phyloP scores from a whole-genome alignment of 2,113 vertebrate genomes.

The Promerops cafer region DNA sequence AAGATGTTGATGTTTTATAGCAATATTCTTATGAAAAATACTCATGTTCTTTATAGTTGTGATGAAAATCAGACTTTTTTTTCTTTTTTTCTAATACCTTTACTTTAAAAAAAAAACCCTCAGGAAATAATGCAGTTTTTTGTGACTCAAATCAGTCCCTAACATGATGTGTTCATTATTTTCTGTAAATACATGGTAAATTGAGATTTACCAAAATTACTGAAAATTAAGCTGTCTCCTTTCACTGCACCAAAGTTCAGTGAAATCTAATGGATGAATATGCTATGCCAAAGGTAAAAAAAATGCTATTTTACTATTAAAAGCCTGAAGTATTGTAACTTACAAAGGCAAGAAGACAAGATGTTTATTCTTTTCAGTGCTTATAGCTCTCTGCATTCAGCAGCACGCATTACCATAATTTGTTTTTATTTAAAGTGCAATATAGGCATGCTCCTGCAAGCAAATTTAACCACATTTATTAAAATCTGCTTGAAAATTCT shows the following conservation, averaged over 20 bases:
- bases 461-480: neutral
- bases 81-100: neutral
- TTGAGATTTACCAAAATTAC: neutral
- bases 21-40: neutral
- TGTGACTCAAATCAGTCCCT: neutral
- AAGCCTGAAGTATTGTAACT: neutral
- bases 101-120: neutral
- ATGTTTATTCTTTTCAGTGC: neutral
- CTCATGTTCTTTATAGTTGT: accelerated
- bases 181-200: neutral
- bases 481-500: neutral
- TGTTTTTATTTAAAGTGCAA: neutral
- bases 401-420: neutral
- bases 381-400: neutral
- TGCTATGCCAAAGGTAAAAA: neutral
- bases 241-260: neutral
- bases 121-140: neutral
- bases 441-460: neutral
- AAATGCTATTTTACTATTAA: neutral
- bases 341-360: neutral
- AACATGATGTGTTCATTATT: neutral
- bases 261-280: neutral
- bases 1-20: neutral
- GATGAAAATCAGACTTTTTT: neutral
- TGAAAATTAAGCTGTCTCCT: neutral